Evolutionary conservation across 2,797 vertebrate species (phyloP), one percentile per base, ranked within the genome.

Genomic region (Microcaecilia unicolor): DNA sequence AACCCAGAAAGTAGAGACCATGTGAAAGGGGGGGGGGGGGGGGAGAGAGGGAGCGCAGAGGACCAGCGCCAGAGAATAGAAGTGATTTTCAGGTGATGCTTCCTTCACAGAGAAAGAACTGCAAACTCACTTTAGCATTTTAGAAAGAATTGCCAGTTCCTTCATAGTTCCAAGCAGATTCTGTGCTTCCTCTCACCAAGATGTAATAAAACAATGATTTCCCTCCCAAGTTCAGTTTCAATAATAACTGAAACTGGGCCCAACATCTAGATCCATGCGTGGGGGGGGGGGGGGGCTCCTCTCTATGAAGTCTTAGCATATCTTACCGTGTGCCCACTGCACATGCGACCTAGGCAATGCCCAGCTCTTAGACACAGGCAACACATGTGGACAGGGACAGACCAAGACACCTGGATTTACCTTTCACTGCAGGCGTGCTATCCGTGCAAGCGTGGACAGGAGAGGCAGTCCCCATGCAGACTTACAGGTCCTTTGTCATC

Each of bases 341-440:
- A 12, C 3, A 19, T 2, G 8, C 20, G 17, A 7, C 8, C 24
- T 16, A 28, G 12, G 12, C 17, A 10, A n/a, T 15, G 8, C 7
- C 10, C 6, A n/a, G 6, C 20, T 18, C 11, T 5, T 8, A 36
- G 15, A 10, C 14, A 8, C 24, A 22, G 22, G 14, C 19, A 4
- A n/a, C 0, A 3, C 20, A 29, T n/a, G n/a, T n/a, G n/a, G 4
- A 4, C 10, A 10, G 7, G 14, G 25, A 40, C 2, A n/a, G n/a
- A 10, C 19, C 34, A 2, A 34, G 16, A 28, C 14, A 28, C 28
- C n/a, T 28, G 28, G 20, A 28, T 31, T 48, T 48, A 41, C 44
- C 44, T 48, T 24, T 19, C n/a, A 36, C 13, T 24, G 22, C 37
- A 14, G 6, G 36, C 10, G 20, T 14, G 5, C 2, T 24, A 25